Evolutionary conservation across 2,888 invertebrate genomes (phyloP), one percentile per base, ranked within the genome.

Genomic region (Macrostomum cliftonense): DNA sequence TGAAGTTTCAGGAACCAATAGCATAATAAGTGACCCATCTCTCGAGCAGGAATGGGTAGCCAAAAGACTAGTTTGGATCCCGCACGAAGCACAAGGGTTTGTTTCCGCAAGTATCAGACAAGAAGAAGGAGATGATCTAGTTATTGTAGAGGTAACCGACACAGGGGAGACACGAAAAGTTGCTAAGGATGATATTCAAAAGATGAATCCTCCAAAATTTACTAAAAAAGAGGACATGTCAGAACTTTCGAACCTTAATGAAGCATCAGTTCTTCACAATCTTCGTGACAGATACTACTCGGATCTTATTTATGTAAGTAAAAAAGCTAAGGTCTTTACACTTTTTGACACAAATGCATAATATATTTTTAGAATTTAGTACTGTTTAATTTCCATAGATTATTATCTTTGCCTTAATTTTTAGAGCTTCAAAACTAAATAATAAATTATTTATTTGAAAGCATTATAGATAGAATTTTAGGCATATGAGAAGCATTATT

Each of bases 211-310:
- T 56, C 97, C 97, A 52, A 97, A 97, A 75, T 97, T 95, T 75
- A 88, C 91, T 75, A 99, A 97, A 77, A 93, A 95, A 62, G 97
- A 99, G 76, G 97, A 99, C 68, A 99, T 99, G 97, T 95, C 97
- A 44, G 97, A 97, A 73, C 77, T 99, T 66, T 97, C 97, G 61
- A 99, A 97, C 71, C 78, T 99, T 59, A 99, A 99, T 73, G 97
- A 99, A 76, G 97, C 97, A 20, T 95, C 93, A 56, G 97, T 99
- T 55, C 79, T 99, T 65, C 88, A 95, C 77, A 99, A 99, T 76
- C 80, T 99, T 74, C 95, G 95, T 77, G 95, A 95, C 75, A 80
- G 97, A 76, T 99, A 99, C 73, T 99, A 89, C 75, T 93, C 93
- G 54, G 93, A 95, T 58, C 78, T 99, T 56, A 99, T 99, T 72